Percentiles rank a stretch among this genome's conserved stretches.
These are phyloP conservation scores for Lamellibrachia columna DNA, from an alignment of 2,888 invertebrate genomes.

Conservation along the genomic window DNA sequence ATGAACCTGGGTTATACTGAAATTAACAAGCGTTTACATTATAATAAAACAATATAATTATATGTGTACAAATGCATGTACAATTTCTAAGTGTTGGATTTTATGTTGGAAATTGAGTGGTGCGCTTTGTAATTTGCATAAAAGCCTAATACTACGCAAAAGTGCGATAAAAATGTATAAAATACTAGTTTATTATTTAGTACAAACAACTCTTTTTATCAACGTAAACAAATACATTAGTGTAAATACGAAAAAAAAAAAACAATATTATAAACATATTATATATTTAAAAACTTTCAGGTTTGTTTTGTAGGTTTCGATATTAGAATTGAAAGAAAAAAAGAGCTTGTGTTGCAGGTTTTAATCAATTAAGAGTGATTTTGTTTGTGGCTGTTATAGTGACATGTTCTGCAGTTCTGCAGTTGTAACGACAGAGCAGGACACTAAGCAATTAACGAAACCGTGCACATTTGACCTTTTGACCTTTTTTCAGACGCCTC, in stretches of 20 bases:
- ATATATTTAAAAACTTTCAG: background rate
- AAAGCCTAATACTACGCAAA: background rate
- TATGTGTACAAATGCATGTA: background rate
- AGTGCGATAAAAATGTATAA: background rate
- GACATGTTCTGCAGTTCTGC: too few relatives aligned
- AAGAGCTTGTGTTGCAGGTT: too few relatives aligned
- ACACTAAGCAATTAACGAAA: too few relatives aligned
- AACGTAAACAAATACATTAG: background rate
- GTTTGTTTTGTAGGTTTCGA: background rate
- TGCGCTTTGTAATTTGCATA: background rate
- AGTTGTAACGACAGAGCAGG: too few relatives aligned
- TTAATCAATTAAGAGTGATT: too few relatives aligned
- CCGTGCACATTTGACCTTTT: background rate
- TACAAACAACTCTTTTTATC: background rate
- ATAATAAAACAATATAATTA: too few relatives aligned
- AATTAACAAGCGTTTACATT: too few relatives aligned
- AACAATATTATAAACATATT: too few relatives aligned
- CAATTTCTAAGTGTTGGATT: background rate
- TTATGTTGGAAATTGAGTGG: background rate
- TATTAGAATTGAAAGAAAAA: too few relatives aligned
- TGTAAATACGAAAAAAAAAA: background rate
- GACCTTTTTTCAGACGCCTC: background rate
- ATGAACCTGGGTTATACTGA: background rate
- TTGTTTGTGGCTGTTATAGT: too few relatives aligned
- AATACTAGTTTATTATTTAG: background rate